Evolutionary conservation across 2,888 invertebrate species (phyloP).

Genomic region (Eupithecia exiguata): DNA sequence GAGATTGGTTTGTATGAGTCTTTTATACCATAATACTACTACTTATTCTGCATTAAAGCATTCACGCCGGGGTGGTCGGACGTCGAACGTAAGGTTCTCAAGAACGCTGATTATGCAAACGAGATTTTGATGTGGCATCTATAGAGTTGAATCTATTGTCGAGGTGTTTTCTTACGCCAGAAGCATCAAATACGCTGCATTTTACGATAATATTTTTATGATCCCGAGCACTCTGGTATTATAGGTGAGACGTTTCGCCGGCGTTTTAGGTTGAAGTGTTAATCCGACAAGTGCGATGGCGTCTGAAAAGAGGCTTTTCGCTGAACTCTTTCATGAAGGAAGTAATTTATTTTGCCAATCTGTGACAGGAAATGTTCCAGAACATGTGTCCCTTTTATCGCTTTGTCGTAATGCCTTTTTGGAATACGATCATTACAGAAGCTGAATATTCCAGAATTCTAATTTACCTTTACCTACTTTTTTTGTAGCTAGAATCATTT

Average conservation of each 20-base stretch:
- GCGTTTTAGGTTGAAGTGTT: constrained; percentile 6
- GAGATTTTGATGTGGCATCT: constrained; percentile 41
- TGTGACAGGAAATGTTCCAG: constrained; percentile 8
- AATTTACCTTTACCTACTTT: not conserved
- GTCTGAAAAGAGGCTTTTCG: constrained; percentile 9
- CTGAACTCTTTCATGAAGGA: constrained; percentile 5
- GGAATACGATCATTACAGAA: not conserved
- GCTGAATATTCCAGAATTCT: not conserved
- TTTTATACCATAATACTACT: constrained; percentile 1
- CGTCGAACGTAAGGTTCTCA: constrained; percentile 32
- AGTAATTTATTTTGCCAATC: constrained; percentile 8
- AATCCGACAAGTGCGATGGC: constrained; percentile 13
- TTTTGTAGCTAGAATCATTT: not conserved
- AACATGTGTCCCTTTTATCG: constrained; percentile 1
- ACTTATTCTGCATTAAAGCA: constrained; percentile 41
- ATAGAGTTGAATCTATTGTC: constrained; percentile 31
- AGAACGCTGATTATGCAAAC: constrained; percentile 42
- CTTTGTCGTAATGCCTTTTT: constrained; percentile 6
- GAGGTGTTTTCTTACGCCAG: constrained; percentile 25
- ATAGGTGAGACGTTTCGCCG: constrained; percentile 7
- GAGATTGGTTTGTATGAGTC: not conserved
- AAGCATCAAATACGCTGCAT: constrained; percentile 22
- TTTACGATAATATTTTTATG: constrained; percentile 21
- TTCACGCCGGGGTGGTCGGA: constrained; percentile 29
- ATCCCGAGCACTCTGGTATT: constrained; percentile 2